These are phyloP conservation scores for Caenorhabditis macrosperma DNA, from an alignment of 2,888 invertebrate genomes.

Conservation along the genomic window DNA sequence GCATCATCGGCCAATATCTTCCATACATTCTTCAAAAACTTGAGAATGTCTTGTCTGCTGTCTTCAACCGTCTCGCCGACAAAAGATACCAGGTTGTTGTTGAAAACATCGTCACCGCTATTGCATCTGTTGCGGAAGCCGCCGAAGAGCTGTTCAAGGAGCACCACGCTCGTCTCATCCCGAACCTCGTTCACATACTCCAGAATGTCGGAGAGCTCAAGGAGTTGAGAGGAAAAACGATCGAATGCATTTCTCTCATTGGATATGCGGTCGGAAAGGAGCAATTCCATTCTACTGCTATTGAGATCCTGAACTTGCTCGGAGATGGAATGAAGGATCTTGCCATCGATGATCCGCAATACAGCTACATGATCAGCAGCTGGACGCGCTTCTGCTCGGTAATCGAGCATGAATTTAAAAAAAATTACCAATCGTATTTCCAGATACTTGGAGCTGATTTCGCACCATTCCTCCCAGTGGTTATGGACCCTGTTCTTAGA, in stretches of 20 bases:
- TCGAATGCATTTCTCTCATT: constrained; percentile 98
- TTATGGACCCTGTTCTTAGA: constrained; percentile 94
- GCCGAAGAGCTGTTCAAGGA: constrained; percentile 94
- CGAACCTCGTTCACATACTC: constrained; percentile 96
- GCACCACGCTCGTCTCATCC: constrained; percentile 92
- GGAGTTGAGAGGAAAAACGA: constrained; percentile 94
- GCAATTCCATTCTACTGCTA: constrained; percentile 90
- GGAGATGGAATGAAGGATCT: constrained; percentile 61
- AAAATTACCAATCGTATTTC: background rate
- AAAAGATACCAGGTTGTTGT: constrained; percentile 95
- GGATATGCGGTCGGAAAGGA: constrained; percentile 85
- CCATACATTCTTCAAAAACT: constrained; percentile 93
- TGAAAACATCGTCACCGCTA: constrained; percentile 87
- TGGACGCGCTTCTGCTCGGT: constrained; percentile 99
- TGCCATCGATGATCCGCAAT: constrained; percentile 81
- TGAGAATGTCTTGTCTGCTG: constrained; percentile 90
- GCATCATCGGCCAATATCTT: constrained; percentile 89
- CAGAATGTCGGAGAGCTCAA: constrained; percentile 83
- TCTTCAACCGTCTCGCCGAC: constrained; percentile 92
- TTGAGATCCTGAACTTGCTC: constrained; percentile 85
- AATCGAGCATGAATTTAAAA: constrained; percentile 80
- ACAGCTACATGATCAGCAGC: constrained; percentile 96
- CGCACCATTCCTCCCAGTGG: constrained; percentile 91
- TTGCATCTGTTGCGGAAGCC: constrained; percentile 96
- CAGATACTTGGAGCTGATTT: constrained; percentile 64